Percentiles rank a stretch among this genome's conserved stretches.
phyloP scores from a whole-genome alignment of 2,113 vertebrate genomes.

The Ophthalmolycus amberensis region DNA sequence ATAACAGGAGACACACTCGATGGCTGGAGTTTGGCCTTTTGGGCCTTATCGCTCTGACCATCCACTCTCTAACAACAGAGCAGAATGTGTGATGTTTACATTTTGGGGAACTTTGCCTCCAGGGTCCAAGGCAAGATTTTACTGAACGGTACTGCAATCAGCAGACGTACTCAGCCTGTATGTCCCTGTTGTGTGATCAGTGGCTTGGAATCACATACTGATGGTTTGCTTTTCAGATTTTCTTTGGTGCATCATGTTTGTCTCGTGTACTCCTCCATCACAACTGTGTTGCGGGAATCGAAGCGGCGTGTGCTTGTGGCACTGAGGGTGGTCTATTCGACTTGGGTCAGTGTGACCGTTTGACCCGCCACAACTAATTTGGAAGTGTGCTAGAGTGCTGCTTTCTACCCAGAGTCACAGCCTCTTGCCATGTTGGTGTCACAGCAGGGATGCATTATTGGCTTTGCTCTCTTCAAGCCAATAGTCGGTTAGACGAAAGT shows the following conservation, averaged over 20 bases:
- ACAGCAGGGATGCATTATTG: not conserved
- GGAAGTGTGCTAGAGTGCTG: not conserved
- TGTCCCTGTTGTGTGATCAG: not conserved
- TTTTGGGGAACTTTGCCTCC: too few species aligned
- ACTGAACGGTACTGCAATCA: too few species aligned
- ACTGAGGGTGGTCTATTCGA: not conserved
- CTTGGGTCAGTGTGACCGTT: not conserved
- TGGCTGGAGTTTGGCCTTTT: not conserved
- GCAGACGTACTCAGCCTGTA: not conserved
- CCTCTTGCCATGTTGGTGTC: not conserved
- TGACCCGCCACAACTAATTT: not conserved
- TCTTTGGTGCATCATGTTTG: not conserved
- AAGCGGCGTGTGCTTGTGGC: not conserved
- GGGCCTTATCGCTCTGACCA: too few species aligned
- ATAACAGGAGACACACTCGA: not conserved
- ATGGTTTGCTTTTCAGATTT: not conserved
- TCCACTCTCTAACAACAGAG: too few species aligned
- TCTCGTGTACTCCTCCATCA: not conserved
- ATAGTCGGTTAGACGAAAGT: not conserved
- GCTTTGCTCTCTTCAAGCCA: not conserved
- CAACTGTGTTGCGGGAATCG: not conserved
- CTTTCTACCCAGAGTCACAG: not conserved
- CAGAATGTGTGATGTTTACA: too few species aligned
- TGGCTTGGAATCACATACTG: not conserved
- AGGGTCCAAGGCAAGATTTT: not conserved